These are phyloP conservation scores for Drosophila merina DNA, from an alignment of 2,888 invertebrate species.

Conservation along the genomic window DNA sequence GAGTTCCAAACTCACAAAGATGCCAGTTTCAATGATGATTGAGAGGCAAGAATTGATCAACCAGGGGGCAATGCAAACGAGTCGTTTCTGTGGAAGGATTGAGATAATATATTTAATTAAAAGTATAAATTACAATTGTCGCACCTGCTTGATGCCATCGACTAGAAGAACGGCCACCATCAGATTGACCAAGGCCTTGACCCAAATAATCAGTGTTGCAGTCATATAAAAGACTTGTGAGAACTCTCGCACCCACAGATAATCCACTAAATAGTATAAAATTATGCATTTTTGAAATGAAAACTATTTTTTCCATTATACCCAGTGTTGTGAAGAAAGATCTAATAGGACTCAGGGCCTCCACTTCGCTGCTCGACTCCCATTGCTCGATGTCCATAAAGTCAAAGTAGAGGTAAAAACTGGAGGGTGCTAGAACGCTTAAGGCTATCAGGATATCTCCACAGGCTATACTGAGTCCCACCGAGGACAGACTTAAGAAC, in stretches of 20 bases:
- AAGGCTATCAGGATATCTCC: constrained; percentile 73
- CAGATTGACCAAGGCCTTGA: constrained; percentile 79
- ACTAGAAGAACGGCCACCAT: constrained; percentile 78
- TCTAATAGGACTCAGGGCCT: constrained; percentile 74
- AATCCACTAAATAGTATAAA: no score
- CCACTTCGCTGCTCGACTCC: constrained; percentile 73
- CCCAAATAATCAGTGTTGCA: constrained; percentile 77
- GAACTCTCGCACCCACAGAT: constrained; percentile 79
- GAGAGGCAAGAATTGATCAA: constrained; percentile 77
- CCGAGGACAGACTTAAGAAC: constrained; percentile 74
- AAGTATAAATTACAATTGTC: no score
- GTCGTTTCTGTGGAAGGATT: constrained; percentile 68
- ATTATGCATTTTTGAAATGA: no score
- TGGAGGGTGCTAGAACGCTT: constrained; percentile 67
- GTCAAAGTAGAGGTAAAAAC: constrained; percentile 77
- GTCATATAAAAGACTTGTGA: constrained; percentile 81
- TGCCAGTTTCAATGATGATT: constrained; percentile 73
- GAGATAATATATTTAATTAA: no score
- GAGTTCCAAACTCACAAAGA: constrained; percentile 77
- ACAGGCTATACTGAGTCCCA: constrained; percentile 75
- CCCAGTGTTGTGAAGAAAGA: constrained; percentile 75
- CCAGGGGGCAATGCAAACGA: constrained; percentile 81
- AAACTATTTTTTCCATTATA: constrained; percentile 12
- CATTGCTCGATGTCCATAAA: constrained; percentile 74
- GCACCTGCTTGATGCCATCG: constrained; percentile 78